Evolutionary conservation across 1,140 invertebrate species (phyloP).

Genomic region (Thaumatotibia leucotreta): DNA sequence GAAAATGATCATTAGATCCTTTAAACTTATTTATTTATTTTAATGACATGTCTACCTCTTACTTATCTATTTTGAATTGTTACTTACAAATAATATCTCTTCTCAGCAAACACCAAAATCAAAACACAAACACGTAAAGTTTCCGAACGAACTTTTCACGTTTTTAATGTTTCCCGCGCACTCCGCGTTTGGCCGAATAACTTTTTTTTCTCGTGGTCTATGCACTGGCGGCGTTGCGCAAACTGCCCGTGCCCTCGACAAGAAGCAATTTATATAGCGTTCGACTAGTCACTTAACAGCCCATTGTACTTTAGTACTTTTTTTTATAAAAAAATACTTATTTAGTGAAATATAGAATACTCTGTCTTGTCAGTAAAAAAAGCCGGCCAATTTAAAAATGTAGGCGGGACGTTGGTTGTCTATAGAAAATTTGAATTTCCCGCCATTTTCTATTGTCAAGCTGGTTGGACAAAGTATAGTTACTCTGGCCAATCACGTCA

Average conservation of each 20-base stretch:
- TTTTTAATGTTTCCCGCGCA: constrained; percentile 29
- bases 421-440: too few relatives aligned
- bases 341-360: background rate
- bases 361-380: too few relatives aligned
- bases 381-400: too few relatives aligned
- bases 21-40: too few relatives aligned
- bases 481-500: too few relatives aligned
- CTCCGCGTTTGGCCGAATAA: constrained; percentile 5
- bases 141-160: background rate
- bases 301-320: background rate
- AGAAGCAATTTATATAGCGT: constrained; percentile 46
- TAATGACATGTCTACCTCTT: too few relatives aligned
- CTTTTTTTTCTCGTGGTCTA: constrained; percentile 30
- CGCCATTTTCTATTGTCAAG: too few relatives aligned
- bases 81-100: background rate
- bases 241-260: constrained; percentile 34
- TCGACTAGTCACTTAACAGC: background rate
- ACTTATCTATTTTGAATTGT: background rate
- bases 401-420: too few relatives aligned
- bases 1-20: too few relatives aligned
- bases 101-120: background rate
- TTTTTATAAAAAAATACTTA: background rate
- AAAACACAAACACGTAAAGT: background rate
- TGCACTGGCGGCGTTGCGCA: constrained; percentile 31
- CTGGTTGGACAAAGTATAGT: too few relatives aligned